Percentiles rank a stretch among this genome's conserved stretches.
phyloP scores from a whole-genome alignment of 2,113 vertebrate species.

The Elephas maximus region DNA sequence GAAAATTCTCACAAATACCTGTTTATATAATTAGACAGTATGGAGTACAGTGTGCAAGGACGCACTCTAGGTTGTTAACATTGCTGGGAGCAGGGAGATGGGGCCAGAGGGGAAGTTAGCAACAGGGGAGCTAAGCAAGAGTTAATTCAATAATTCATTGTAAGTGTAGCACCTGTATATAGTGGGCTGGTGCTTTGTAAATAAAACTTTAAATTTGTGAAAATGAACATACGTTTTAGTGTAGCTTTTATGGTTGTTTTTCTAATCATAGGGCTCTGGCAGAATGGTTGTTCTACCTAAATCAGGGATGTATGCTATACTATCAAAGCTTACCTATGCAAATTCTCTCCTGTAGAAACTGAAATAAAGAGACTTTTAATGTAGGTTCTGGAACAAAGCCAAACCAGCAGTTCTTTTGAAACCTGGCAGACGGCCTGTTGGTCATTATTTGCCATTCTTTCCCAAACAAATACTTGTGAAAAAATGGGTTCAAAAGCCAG shows the following conservation, averaged over 20 bases:
- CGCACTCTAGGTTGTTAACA: not conserved
- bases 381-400: constrained; percentile 21
- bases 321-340: constrained; percentile 36
- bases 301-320: not conserved
- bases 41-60: not conserved
- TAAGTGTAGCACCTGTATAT: not conserved
- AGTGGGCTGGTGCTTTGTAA: constrained; percentile 50
- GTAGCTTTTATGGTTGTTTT: constrained; percentile 43
- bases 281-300: constrained; percentile 17
- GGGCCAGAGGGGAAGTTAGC: not conserved
- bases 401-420: constrained; percentile 40
- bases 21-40: not conserved
- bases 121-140: not conserved
- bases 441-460: constrained; percentile 24
- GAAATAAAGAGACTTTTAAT: constrained; percentile 50
- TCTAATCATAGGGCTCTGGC: constrained; percentile 35
- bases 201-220: constrained; percentile 51
- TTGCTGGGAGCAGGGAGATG: not conserved
- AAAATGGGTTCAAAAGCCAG: not conserved
- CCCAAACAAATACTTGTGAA: constrained; percentile 19
- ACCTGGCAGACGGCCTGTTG: not conserved
- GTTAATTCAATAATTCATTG: not conserved
- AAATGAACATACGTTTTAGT: constrained; percentile 20
- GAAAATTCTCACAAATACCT: not conserved
- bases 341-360: constrained; percentile 50